These are phyloP conservation scores for Clarias batrachus DNA, from an alignment of 2,113 vertebrate genomes.

Conservation along the genomic window DNA sequence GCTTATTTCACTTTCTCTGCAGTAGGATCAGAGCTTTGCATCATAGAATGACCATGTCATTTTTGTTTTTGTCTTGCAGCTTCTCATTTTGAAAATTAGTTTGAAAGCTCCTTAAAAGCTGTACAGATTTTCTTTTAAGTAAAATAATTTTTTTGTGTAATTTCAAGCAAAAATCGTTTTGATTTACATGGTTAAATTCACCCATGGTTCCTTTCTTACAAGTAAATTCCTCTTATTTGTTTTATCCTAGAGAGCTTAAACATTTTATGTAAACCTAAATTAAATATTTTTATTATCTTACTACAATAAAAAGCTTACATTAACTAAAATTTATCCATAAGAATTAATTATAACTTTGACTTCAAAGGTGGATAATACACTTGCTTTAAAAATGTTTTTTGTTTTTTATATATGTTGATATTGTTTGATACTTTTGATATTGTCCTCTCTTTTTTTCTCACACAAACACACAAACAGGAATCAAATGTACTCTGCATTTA, in stretches of 20 bases:
- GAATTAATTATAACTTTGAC: neutral
- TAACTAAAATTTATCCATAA: neutral
- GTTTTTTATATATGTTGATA: neutral
- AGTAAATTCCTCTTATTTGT: neutral
- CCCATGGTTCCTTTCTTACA: neutral
- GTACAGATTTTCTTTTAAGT: too few species aligned
- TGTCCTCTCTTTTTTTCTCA: neutral
- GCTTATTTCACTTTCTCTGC: constrained; percentile 28
- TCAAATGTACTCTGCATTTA: neutral
- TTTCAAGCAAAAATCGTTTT: neutral
- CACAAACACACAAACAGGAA: neutral
- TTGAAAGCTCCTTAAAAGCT: too few species aligned
- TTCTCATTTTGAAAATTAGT: neutral
- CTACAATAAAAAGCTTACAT: neutral
- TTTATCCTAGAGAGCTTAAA: neutral
- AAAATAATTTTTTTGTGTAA: neutral
- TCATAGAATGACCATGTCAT: constrained; percentile 34
- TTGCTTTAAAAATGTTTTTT: constrained; percentile 1
- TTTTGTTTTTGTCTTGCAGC: neutral
- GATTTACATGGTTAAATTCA: neutral
- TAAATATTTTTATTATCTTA: neutral
- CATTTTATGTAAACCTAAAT: neutral
- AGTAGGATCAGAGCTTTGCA: neutral
- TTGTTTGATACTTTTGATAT: neutral
- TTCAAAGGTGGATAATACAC: neutral